Percentiles rank a stretch among this genome's conserved stretches.
These are phyloP conservation scores for Drosophila nannoptera DNA, from an alignment of 1,140 invertebrate species.

Conservation along the genomic window DNA sequence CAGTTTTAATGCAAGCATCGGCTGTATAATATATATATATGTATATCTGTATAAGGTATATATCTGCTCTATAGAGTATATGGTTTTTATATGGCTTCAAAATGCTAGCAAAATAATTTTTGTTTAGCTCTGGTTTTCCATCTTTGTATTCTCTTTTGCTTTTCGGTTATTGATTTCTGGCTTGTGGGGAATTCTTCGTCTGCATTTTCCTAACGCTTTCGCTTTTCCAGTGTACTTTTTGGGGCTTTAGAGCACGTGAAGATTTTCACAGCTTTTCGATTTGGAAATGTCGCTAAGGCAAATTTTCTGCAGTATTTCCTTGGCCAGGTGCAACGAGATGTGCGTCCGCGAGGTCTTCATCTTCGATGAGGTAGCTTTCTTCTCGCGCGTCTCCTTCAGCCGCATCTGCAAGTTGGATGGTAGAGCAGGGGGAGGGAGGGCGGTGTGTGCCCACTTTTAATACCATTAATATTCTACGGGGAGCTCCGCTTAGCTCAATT, in stretches of 20 bases:
- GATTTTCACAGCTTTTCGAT: conserved; percentile 94
- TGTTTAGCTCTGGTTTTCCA: conserved; percentile 22
- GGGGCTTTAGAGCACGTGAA: conserved; percentile 88
- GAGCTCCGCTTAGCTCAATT: conserved; percentile 40
- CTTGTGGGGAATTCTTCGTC: neutral
- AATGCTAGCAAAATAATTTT: conserved; percentile 51
- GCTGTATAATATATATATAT: conserved; percentile 31
- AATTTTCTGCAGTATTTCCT: conserved; percentile 90
- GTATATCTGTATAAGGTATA: conserved; percentile 21
- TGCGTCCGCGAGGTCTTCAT: conserved; percentile 84
- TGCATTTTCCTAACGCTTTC: neutral
- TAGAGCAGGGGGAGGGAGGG: neutral
- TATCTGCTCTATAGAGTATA: conserved; percentile 17
- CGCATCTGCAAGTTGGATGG: conserved; percentile 81
- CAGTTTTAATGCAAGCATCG: conserved; percentile 43
- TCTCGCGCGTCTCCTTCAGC: conserved; percentile 85
- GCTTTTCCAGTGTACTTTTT: neutral
- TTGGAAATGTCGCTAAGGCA: conserved; percentile 91
- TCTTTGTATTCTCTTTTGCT: conserved; percentile 4
- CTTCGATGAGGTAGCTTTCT: conserved; percentile 83
- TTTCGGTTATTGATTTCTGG: conserved; percentile 20
- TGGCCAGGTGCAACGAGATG: conserved; percentile 86
- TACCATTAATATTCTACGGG: conserved; percentile 32
- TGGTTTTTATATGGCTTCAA: conserved; percentile 22
- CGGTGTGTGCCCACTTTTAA: conserved; percentile 18